Evolutionary conservation across 1,140 invertebrate species (phyloP).

Genomic region (Drosophila pseudoananassae): DNA sequence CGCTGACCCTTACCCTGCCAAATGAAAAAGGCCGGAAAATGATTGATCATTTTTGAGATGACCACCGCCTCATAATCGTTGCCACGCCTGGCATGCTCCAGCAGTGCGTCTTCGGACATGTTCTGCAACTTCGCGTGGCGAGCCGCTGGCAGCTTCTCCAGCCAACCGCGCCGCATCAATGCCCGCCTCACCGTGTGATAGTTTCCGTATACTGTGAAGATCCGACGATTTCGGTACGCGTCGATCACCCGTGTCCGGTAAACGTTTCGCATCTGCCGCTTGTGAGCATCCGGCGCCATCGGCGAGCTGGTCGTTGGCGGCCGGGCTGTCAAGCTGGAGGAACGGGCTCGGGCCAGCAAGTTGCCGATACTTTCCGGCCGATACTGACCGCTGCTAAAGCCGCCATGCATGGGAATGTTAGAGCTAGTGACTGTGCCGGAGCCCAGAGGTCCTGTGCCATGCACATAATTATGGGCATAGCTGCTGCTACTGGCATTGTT

Average conservation of each 20-base stretch:
- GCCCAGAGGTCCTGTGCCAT: constrained; percentile 1
- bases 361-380: constrained; percentile 18
- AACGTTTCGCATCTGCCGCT: constrained; percentile 59
- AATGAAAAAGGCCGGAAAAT: constrained; percentile 86
- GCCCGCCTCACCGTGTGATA: constrained; percentile 84
- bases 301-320: neutral
- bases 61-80: constrained; percentile 83
- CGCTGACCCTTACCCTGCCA: constrained; percentile 84
- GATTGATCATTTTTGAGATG: constrained; percentile 86
- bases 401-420: neutral
- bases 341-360: constrained; percentile 19
- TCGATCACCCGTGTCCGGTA: constrained; percentile 76
- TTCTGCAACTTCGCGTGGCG: constrained; percentile 77
- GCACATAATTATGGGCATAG: constrained; percentile 9
- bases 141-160: constrained; percentile 85
- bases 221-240: constrained; percentile 75
- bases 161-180: constrained; percentile 86
- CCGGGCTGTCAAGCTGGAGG: neutral
- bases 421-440: neutral
- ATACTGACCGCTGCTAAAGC: neutral
- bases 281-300: constrained; percentile 41
- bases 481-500: neutral
- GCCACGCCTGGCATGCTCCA: constrained; percentile 72
- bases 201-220: constrained; percentile 78
- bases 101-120: constrained; percentile 73